Conservation (phyloP, 2,797 vertebrate genomes). For the Tarsius wallacei region DNA sequence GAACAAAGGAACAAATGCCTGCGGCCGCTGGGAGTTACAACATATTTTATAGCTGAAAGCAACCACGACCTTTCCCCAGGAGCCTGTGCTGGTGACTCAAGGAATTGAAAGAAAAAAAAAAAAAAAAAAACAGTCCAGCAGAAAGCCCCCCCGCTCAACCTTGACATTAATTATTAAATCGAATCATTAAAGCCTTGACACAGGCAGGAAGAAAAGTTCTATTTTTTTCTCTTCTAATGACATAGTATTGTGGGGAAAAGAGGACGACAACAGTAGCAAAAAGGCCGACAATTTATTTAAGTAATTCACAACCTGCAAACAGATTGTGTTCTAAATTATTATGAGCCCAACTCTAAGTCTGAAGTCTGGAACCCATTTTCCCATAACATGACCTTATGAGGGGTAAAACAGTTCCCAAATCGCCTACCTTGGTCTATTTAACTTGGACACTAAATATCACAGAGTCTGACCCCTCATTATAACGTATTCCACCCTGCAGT, state of each 20-base stretch:
- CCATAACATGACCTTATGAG: neutral
- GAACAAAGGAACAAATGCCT: neutral
- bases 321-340: neutral
- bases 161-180: neutral
- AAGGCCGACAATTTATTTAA: neutral
- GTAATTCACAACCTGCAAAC: neutral
- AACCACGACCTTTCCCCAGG: neutral
- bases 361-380: neutral
- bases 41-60: neutral
- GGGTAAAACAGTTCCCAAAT: neutral
- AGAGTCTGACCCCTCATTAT: neutral
- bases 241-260: neutral
- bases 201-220: conserved; percentile 15
- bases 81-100: neutral
- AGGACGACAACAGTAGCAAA: neutral
- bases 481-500: neutral
- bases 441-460: neutral
- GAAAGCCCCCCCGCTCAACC: neutral
- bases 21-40: too few species aligned
- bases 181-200: neutral
- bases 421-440: neutral
- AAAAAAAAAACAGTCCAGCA: too few species aligned
- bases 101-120: neutral
- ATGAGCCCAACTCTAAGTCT: neutral
- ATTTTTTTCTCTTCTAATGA: conserved; percentile 5